A percentile compares a stretch with the other conserved stretches of the same genome.
These are phyloP conservation scores for Sebastes fasciatus DNA, from an alignment of 2,113 vertebrate genomes.

Conservation along the genomic window DNA sequence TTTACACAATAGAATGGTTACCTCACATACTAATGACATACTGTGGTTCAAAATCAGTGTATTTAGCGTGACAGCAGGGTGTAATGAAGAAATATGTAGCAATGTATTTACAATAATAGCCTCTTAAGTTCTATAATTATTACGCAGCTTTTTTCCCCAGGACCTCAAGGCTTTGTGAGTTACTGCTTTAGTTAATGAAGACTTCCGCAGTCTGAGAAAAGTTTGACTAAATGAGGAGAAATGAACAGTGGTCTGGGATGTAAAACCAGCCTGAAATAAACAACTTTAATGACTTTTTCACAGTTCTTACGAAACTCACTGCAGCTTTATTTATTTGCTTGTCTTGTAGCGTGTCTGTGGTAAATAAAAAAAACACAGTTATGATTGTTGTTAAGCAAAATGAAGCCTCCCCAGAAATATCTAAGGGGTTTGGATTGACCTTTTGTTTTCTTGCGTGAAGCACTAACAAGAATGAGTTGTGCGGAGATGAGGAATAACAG, in stretches of 20 bases:
- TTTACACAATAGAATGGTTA: not conserved
- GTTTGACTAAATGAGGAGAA: slow-evolving; percentile 11
- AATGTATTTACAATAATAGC: not conserved
- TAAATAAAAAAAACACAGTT: slow-evolving; percentile 8
- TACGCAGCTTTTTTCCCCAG: not conserved
- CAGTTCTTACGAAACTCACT: slow-evolving; percentile 13
- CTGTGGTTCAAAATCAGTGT: not conserved
- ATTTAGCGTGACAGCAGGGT: not conserved
- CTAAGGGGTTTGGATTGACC: not conserved
- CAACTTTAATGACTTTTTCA: slow-evolving; percentile 39
- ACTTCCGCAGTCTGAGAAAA: slow-evolving; percentile 4
- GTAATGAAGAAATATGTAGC: not conserved
- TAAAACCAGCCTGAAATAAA: slow-evolving; percentile 41
- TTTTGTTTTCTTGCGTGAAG: not conserved
- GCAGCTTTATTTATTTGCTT: slow-evolving; percentile 34
- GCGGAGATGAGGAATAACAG: not conserved
- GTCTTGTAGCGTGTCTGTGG: slow-evolving; percentile 40
- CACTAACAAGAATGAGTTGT: not conserved
- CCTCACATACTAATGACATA: not conserved
- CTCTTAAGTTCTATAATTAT: not conserved
- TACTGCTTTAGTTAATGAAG: not conserved
- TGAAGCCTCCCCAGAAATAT: not conserved
- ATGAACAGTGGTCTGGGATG: not conserved
- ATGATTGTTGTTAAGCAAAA: not conserved
- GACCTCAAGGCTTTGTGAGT: not conserved